Evolutionary conservation across 2,888 invertebrate species (phyloP).

Genomic region (Pyrochroa serraticornis): DNA sequence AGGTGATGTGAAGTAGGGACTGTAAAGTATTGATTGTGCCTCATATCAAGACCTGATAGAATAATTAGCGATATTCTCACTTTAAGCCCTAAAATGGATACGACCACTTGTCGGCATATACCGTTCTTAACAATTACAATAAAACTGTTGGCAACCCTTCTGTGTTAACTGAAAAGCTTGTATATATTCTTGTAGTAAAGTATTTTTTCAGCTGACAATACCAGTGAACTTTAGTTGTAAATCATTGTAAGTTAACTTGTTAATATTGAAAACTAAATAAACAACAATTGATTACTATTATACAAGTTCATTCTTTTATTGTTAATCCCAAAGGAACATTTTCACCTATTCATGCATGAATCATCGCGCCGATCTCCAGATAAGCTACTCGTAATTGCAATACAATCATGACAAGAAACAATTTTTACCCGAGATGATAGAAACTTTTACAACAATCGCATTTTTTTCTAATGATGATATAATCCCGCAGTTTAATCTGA

Average conservation of each 20-base stretch:
- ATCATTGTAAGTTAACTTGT: slow-evolving; percentile 24
- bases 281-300: slow-evolving; percentile 17
- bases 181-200: slow-evolving; percentile 44
- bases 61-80: slow-evolving; percentile 30
- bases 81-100: slow-evolving; percentile 14
- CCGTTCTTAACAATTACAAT: background rate
- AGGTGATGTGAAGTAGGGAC: slow-evolving; percentile 9
- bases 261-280: slow-evolving; percentile 26
- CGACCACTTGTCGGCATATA: slow-evolving; percentile 16
- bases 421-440: too few species aligned
- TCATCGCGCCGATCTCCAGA: too few species aligned
- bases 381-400: too few species aligned
- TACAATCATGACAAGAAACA: too few species aligned
- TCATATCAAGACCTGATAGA: slow-evolving; percentile 40
- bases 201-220: slow-evolving; percentile 58
- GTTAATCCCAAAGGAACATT: background rate
- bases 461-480: background rate
- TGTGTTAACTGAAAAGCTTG: slow-evolving; percentile 28
- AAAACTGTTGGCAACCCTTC: slow-evolving; percentile 19
- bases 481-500: background rate
- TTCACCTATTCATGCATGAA: too few species aligned
- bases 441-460: too few species aligned
- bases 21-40: slow-evolving; percentile 42
- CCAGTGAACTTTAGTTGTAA: slow-evolving; percentile 23
- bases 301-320: background rate